These are phyloP conservation scores for Diabrotica undecimpunctata DNA, from an alignment of 1,140 invertebrate genomes.

Conservation along the genomic window DNA sequence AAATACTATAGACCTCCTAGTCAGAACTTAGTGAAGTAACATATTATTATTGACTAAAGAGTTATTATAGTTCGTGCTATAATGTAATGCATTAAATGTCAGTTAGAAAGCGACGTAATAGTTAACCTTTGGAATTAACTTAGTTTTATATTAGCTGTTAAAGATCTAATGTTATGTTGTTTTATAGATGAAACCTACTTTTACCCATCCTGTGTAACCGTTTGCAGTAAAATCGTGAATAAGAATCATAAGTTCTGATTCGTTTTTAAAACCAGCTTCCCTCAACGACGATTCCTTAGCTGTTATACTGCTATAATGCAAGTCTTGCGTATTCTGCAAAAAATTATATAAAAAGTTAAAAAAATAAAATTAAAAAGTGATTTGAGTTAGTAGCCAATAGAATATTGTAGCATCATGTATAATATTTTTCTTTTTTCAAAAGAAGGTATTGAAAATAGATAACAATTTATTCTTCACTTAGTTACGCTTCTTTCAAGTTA, in stretches of 20 bases:
- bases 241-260: constrained; percentile 32
- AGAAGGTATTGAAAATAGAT: no score
- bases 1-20: no score
- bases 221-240: constrained; percentile 47
- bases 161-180: no score
- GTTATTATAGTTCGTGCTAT: no score
- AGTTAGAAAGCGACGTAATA: no score
- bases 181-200: constrained; percentile 25
- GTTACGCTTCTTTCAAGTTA: no score
- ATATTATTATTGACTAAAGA: no score
- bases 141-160: no score
- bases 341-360: neutral
- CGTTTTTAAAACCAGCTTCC: constrained; percentile 32
- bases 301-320: constrained; percentile 11
- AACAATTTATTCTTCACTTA: no score
- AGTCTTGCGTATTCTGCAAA: constrained; percentile 10
- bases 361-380: neutral
- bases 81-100: no score
- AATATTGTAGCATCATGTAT: neutral
- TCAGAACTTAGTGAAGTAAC: no score
- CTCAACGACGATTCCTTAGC: constrained; percentile 28
- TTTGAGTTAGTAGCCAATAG: neutral
- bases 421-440: neutral
- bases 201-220: constrained; percentile 44
- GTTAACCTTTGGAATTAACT: no score